Evolutionary conservation across 2,888 invertebrate genomes (phyloP), one percentile per base, ranked within the genome.

Genomic region (Tribolium freemani): DNA sequence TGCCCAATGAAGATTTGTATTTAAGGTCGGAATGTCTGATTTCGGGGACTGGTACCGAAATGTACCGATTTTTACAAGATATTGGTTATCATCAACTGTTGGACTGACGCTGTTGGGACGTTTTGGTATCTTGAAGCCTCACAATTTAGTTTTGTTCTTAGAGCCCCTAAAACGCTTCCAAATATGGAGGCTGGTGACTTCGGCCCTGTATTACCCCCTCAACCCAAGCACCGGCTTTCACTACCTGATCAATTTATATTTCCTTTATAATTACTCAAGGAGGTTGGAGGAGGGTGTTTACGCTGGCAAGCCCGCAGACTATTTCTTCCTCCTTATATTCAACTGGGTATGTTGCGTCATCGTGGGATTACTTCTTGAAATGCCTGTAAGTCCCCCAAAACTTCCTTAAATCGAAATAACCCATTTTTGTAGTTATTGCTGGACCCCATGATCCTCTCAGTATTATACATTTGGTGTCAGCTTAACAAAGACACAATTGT

Each of bases 401-500:
- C 9, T 58, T 1, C 3, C 5, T 11, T 20, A 4, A 38, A 8
- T 45, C 26, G 38, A 26, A 54, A 61, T 16, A 69, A 38, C 5
- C 53, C 63, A 45, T 67, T 46, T 73, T 87, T n/a, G 1, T 87
- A 95, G 92, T 87, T 97, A 53, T 88, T 99, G 38, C 96, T 99
- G 96, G 99, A 99, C 85, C 95, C 97, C 0, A 96, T 99, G 95
- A 96, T 99, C 0, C 88, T 99, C 53, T 95, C 96, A 67, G 95
- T 99, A 4, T 89, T 99, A 54, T 99, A 99, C 80, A 91, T 99
- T 0, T 99, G 99, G 99, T 99, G 99, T 84, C 98, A 99, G 84
- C 88, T 99, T 3, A 99, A 99, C 87, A 96, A 94, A 84, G 98
- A 99, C 81, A 91, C 92, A 0, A 93, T 97, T 61, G 98, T 99